Evolutionary conservation across 1,140 invertebrate genomes (phyloP).

Genomic region (Myzus persicae): DNA sequence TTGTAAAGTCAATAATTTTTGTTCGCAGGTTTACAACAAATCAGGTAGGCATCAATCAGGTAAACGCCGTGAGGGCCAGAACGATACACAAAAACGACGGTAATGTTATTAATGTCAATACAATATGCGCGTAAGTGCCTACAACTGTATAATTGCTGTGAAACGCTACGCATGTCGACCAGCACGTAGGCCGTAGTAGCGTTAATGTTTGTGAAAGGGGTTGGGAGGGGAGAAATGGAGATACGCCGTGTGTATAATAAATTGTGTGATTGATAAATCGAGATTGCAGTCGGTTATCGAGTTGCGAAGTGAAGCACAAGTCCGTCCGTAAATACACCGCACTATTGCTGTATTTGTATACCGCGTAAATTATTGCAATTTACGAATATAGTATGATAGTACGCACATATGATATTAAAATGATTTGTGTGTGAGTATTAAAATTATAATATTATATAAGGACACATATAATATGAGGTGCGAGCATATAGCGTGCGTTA

Average conservation of each 20-base stretch:
- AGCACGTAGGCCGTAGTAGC: not conserved
- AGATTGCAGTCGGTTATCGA: not conserved
- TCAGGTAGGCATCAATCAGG: too few species aligned
- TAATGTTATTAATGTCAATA: constrained; percentile 16
- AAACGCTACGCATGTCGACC: not conserved
- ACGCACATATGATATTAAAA: not conserved
- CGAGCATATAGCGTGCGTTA: not conserved
- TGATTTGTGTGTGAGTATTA: not conserved
- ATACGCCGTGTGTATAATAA: not conserved
- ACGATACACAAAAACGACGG: not conserved
- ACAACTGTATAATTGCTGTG: not conserved
- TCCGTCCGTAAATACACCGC: not conserved
- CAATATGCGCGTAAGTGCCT: not conserved
- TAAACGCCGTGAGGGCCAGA: not conserved
- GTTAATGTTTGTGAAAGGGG: not conserved
- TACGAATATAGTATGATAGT: too few species aligned
- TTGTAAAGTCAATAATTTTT: not conserved
- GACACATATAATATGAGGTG: not conserved
- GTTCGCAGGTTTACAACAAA: not conserved
- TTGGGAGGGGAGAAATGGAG: not conserved
- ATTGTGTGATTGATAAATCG: not conserved
- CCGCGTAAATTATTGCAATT: not conserved
- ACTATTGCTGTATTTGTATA: not conserved
- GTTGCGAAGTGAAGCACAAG: not conserved
- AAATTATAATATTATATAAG: not conserved